Evolutionary conservation across 1,140 invertebrate species (phyloP).

Genomic region (Cryptotermes secundus): DNA sequence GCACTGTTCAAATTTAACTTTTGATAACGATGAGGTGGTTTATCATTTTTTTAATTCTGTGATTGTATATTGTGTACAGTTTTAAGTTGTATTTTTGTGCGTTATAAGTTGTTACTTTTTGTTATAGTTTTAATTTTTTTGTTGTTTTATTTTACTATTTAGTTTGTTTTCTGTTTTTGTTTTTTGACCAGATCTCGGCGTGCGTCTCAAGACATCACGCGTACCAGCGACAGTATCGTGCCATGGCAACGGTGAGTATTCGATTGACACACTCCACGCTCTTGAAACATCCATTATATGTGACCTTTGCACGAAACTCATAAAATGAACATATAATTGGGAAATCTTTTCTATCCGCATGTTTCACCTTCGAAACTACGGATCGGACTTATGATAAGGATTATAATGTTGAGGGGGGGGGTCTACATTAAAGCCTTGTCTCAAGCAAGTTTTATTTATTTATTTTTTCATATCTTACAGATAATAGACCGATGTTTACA

Average conservation of each 20-base stretch:
- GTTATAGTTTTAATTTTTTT: slow-evolving; percentile 39
- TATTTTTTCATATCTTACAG: too few relatives aligned
- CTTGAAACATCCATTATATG: too few relatives aligned
- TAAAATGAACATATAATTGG: too few relatives aligned
- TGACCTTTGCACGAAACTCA: too few relatives aligned
- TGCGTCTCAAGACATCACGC: slow-evolving; percentile 73
- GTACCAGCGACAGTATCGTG: slow-evolving; percentile 60
- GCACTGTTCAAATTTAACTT: not conserved
- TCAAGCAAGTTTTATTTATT: too few relatives aligned
- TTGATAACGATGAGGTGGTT: not conserved
- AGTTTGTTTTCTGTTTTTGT: slow-evolving; percentile 44
- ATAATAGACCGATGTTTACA: too few relatives aligned
- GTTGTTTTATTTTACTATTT: slow-evolving; percentile 25
- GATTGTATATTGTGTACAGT: not conserved
- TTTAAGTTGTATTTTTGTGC: not conserved
- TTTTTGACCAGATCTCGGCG: slow-evolving; percentile 64
- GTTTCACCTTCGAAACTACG: too few relatives aligned
- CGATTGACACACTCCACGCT: not conserved
- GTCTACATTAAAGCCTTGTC: too few relatives aligned
- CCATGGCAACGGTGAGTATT: slow-evolving; percentile 47
- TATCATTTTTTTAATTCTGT: not conserved
- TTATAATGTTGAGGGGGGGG: too few relatives aligned
- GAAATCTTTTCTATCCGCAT: too few relatives aligned
- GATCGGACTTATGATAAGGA: too few relatives aligned
- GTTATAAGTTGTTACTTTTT: slow-evolving; percentile 39